Conservation (phyloP, 2,797 vertebrate genomes). For the Scolopax bukidnonensis region DNA sequence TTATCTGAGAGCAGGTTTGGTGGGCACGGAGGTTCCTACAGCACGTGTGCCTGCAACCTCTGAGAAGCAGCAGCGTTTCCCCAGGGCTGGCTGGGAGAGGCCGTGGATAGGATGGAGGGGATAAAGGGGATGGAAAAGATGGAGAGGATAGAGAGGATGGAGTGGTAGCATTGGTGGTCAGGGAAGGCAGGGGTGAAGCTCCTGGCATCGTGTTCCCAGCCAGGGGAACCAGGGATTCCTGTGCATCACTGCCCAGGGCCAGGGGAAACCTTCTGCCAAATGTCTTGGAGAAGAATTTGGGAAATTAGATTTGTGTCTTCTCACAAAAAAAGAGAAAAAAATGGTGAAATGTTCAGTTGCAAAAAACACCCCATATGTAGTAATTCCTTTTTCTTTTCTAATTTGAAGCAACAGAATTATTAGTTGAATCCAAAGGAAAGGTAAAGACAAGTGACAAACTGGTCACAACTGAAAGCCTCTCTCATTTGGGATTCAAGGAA, state of each 20-base stretch:
- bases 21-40: not conserved
- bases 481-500: not conserved
- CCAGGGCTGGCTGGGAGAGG: not conserved
- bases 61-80: not conserved
- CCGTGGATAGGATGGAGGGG: not conserved
- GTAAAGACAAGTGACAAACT: not conserved
- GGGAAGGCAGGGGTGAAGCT: not conserved
- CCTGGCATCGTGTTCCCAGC: rapidly evolving
- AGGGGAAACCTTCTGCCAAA: not conserved
- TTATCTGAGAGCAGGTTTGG: not conserved
- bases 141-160: no score
- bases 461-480: not conserved
- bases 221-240: not conserved
- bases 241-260: rapidly evolving
- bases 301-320: not conserved
- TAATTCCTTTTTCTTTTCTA: not conserved
- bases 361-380: not conserved
- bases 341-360: not conserved
- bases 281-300: not conserved
- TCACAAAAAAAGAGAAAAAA: not conserved
- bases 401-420: not conserved
- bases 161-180: rapidly evolving
- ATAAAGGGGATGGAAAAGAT: not conserved
- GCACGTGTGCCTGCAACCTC: rapidly evolving
- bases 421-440: not conserved